Conservation (phyloP, 2,797 vertebrate genomes). For the Liasis olivaceus region DNA sequence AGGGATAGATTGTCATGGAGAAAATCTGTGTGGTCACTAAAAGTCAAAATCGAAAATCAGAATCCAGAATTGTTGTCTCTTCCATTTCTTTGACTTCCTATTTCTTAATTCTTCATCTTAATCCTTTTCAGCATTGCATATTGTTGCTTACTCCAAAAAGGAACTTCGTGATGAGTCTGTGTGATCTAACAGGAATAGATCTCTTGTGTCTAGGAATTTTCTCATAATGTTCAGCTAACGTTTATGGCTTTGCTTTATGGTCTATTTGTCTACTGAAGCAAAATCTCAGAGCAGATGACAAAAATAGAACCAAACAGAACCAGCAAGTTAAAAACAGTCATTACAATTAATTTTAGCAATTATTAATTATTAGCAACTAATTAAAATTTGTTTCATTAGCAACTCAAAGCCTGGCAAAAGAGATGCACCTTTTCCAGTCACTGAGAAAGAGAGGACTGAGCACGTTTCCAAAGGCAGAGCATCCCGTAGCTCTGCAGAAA, state of each 20-base stretch:
- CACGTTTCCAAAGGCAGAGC: background rate
- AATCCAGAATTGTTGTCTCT: too few species aligned
- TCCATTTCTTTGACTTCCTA: too few species aligned
- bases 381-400: background rate
- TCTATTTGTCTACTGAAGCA: background rate
- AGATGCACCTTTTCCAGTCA: background rate
- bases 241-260: background rate
- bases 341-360: background rate
- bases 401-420: background rate
- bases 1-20: background rate
- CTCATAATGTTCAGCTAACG: background rate
- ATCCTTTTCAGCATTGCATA: background rate
- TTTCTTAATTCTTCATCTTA: background rate
- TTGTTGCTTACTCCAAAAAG: background rate
- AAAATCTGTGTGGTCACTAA: too few species aligned
- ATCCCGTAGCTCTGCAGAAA: background rate
- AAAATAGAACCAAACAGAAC: background rate
- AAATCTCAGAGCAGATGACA: background rate
- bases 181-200: background rate
- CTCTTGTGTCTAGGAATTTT: background rate
- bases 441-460: background rate
- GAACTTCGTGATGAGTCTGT: background rate
- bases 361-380: background rate
- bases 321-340: background rate
- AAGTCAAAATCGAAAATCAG: too few species aligned